Evolutionary conservation across 2,113 vertebrate genomes (phyloP).

Genomic region (Bombycilla garrulus): DNA sequence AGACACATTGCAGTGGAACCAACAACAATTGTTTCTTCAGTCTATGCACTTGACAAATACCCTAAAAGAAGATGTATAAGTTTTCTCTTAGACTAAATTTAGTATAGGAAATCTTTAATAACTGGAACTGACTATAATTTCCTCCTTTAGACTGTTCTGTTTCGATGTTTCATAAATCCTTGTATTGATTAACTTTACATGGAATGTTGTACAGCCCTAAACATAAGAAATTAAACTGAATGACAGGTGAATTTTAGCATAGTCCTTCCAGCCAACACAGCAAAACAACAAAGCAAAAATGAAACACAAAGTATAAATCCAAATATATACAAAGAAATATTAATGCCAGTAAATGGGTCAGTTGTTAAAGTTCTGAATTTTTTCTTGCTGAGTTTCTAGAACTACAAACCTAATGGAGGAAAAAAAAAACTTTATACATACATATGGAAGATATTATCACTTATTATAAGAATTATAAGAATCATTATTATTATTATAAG

Average conservation of each 20-base stretch:
- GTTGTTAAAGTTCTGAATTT: not conserved
- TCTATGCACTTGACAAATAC: constrained; percentile 65
- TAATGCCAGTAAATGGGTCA: not conserved
- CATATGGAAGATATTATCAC: not conserved
- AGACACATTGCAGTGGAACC: constrained; percentile 59
- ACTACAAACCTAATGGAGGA: not conserved
- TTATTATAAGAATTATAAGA: not conserved
- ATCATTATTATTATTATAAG: not conserved
- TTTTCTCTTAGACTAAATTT: constrained; percentile 74
- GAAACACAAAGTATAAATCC: not conserved
- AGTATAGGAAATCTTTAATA: constrained; percentile 77
- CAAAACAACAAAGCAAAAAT: constrained; percentile 26
- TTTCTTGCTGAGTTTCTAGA: constrained; percentile 6
- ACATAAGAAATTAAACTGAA: constrained; percentile 76
- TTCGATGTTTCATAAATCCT: constrained; percentile 75
- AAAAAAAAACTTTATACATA: not conserved
- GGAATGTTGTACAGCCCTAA: constrained; percentile 62
- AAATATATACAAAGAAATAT: constrained; percentile 3
- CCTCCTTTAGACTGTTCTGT: constrained; percentile 66
- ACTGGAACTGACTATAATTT: constrained; percentile 75
- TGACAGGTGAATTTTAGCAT: constrained; percentile 61
- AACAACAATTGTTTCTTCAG: constrained; percentile 62
- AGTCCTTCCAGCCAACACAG: constrained; percentile 41
- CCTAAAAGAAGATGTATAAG: constrained; percentile 70
- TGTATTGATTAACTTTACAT: constrained; percentile 73